Evolutionary conservation across 2,113 vertebrate genomes (phyloP).

Genomic region (Etia nguti): DNA sequence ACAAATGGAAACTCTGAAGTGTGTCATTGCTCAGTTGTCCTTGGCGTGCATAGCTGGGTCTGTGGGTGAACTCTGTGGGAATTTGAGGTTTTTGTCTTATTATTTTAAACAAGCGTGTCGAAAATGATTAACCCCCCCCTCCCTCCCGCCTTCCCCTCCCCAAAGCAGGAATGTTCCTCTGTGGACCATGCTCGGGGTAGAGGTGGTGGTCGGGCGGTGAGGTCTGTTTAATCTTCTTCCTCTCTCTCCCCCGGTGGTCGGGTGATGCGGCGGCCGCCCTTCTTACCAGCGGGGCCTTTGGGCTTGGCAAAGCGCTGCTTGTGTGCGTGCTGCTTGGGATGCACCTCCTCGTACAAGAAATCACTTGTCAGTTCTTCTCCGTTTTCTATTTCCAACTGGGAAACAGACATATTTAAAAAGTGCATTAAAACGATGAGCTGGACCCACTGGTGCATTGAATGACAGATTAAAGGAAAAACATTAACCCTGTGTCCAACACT

Average conservation of each 20-base stretch:
- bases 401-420: not conserved
- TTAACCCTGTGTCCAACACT: not conserved
- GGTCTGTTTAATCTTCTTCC: conserved; percentile 67
- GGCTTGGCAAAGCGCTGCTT: conserved; percentile 95
- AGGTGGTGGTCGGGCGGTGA: conserved; percentile 17
- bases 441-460: not conserved
- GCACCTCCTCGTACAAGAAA: conserved; percentile 94
- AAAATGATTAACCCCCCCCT: conserved; percentile 10
- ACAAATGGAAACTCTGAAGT: conserved; percentile 60
- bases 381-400: conserved; percentile 91
- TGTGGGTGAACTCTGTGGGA: conserved; percentile 41
- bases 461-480: not conserved
- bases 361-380: conserved; percentile 91
- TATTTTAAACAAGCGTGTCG: conserved; percentile 44
- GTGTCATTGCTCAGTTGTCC: conserved; percentile 65
- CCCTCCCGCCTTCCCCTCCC: not conserved
- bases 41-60: conserved; percentile 74
- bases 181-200: conserved; percentile 38
- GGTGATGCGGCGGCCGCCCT: conserved; percentile 87
- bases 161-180: conserved; percentile 62
- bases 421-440: not conserved
- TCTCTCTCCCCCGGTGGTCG: conserved; percentile 81
- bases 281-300: conserved; percentile 88
- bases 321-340: conserved; percentile 95
- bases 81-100: conserved; percentile 37